Evolutionary conservation across 2,888 invertebrate species (phyloP), one percentile per base, ranked within the genome.

Genomic region (Leucozona laternaria): DNA sequence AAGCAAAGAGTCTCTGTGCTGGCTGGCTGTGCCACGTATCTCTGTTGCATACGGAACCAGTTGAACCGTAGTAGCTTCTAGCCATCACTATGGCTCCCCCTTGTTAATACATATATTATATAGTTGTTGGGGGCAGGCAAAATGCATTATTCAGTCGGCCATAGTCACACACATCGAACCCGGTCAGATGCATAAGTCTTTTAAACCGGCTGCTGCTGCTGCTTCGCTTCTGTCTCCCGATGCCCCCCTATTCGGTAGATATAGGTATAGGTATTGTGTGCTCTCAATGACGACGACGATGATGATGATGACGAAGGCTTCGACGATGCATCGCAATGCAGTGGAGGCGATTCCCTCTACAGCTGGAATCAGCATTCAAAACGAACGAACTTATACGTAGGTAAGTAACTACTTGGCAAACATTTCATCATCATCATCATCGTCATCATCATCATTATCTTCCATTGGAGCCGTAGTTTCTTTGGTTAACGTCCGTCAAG

Each of bases 361-460:
- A 62, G 79, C 48, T 70, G 70, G 31, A 48, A 50, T 53, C 66
- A 40, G 17, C 57, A 22, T 53, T 37, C 22, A 20, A 50, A 68
- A 22, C 22, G 50, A 53, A 50, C 45, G 45, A 15, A 37, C 13
- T 0, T 13, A 37, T 4, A 37, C 4, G 6, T 45, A 45, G 8
- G 45, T 73, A 53, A 81, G 81, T 77, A 81, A 81, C 81, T 62
- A 78, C 85, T 86, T 86, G 70, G 85, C 70, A 73, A 86, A 81
- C 73, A 86, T 81, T 86, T 86, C 82, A 86, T 86, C 86, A 84
- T 84, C 72, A 60, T 71, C 53, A 68, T 58, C 58, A 71, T 66
- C 57, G 22, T 31, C 45, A 25, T 53, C 50, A 64, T 48, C 20
- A 6, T 53, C 53, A 28, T 53, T 2, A 68, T 37, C 48, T 53